phyloP scores from a whole-genome alignment of 2,888 invertebrate genomes.

The Heliconius charithonia region DNA sequence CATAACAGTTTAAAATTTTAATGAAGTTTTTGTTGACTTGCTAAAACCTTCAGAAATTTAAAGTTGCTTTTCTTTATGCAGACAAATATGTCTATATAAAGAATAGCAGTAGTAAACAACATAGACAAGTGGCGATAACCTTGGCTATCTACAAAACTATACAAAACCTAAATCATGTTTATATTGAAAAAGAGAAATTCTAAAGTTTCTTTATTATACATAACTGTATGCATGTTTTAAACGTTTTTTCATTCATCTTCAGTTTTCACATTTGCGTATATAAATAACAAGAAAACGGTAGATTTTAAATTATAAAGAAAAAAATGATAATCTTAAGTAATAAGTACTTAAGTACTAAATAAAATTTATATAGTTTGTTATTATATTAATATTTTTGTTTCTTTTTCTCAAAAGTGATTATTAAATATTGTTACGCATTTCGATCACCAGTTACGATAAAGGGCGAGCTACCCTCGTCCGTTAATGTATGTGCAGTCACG shows the following conservation, averaged over 20 bases:
- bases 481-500: constrained; percentile 74
- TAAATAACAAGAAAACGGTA: too few relatives aligned
- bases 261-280: too few relatives aligned
- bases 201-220: too few relatives aligned
- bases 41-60: not conserved
- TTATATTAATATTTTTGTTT: not conserved
- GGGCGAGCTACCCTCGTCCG: constrained; percentile 61
- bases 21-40: not conserved
- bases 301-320: too few relatives aligned
- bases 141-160: not conserved
- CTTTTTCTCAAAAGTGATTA: not conserved
- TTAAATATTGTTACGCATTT: constrained; percentile 49
- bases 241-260: too few relatives aligned
- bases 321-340: too few relatives aligned
- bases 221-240: too few relatives aligned
- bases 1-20: not conserved
- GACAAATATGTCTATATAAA: too few relatives aligned
- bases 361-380: not conserved
- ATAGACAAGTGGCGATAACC: too few relatives aligned
- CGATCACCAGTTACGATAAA: constrained; percentile 60
- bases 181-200: not conserved
- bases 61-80: not conserved
- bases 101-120: too few relatives aligned
- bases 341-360: too few relatives aligned
- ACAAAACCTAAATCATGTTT: not conserved